Evolutionary conservation across 2,888 invertebrate genomes (phyloP).

Genomic region (Stictocephala bisonia): DNA sequence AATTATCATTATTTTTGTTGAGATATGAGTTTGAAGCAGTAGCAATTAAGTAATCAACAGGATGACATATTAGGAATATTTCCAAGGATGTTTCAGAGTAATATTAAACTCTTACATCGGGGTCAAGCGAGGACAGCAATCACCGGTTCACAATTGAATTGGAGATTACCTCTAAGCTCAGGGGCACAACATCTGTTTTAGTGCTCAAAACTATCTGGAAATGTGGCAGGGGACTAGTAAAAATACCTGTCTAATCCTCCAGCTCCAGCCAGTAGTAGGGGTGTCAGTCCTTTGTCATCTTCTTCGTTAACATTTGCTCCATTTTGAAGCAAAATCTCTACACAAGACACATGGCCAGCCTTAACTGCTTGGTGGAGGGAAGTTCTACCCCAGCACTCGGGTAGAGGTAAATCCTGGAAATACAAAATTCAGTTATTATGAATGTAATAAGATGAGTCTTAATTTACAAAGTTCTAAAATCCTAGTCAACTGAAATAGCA

Average conservation of each 20-base stretch:
- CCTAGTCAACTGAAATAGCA: background rate
- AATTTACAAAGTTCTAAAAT: background rate
- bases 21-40: background rate
- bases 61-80: background rate
- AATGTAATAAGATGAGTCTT: too few species aligned
- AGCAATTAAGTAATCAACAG: background rate
- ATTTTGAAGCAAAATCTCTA: constrained; percentile 67
- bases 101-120: too few species aligned
- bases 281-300: constrained; percentile 66
- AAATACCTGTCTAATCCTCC: constrained; percentile 56
- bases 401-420: constrained; percentile 15
- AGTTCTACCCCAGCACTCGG: constrained; percentile 66
- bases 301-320: constrained; percentile 67
- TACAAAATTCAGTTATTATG: too few species aligned
- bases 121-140: too few species aligned
- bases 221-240: too few species aligned
- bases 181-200: too few species aligned
- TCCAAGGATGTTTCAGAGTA: too few species aligned
- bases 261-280: constrained; percentile 68
- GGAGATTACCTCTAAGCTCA: too few species aligned
- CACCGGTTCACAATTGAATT: too few species aligned
- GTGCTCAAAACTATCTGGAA: too few species aligned
- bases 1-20: background rate
- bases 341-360: constrained; percentile 67
- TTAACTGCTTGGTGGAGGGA: constrained; percentile 72